Evolutionary conservation across 2,113 vertebrate species (phyloP), one percentile per base, ranked within the genome.

Genomic region (Tautogolabrus adspersus): DNA sequence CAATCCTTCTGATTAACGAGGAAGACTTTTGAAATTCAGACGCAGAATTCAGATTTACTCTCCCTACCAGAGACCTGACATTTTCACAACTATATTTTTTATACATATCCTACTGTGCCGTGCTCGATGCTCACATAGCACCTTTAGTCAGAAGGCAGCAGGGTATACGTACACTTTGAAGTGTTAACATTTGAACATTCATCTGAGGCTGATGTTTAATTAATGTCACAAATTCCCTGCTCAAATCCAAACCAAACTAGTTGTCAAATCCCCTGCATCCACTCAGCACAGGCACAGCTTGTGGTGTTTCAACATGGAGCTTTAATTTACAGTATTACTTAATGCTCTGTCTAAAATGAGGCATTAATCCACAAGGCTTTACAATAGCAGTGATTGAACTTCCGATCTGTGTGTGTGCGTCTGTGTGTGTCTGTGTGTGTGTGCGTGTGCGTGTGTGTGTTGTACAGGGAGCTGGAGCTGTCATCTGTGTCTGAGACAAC

Each of bases 401-500:
- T 44, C 40, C 26, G 77, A 87, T 87, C 58, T 77, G 59, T 84
- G 84, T 77, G 68, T 80, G 70, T 72, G 79, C 70, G 65, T 84
- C 49, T 73, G 63, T 85, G 71, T 57, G 82, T 62, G 22, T 70
- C 57, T 70, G 65, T 65, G 60, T 78, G 78, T 56, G 46, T 72
- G 63, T 73, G 72, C 67, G 56, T 81, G 78, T 71, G 55, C 74
- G 70, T 78, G 37, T 62, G 63, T 89, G 68, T 91, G 51, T 75
- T 42, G 82, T 76, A 2, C 93, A 97, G 97, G 97, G 82, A 98
- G 96, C 90, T 98, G 97, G 97, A 98, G 97, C 77, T 98, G 97
- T 91, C 96, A 97, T 90, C 94, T 97, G 87, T 98, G 97, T 93
- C 94, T 97, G 83, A 95, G 96, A 91, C 97, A 97, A 88, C 94